phyloP scores from a whole-genome alignment of 2,888 invertebrate species.

The Dermolepida albohirtum region DNA sequence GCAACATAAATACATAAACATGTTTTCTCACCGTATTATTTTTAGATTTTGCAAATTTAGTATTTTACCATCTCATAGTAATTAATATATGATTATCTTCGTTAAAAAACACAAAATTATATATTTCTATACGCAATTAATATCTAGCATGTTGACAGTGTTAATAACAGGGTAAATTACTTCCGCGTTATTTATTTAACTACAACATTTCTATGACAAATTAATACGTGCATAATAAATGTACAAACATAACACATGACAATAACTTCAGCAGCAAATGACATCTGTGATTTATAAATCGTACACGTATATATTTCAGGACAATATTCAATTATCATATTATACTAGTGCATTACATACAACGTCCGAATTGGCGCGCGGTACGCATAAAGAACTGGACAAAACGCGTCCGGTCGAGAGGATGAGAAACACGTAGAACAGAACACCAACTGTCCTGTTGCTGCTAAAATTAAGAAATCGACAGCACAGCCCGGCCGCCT shows the following conservation, averaged over 20 bases:
- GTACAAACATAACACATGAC: neutral
- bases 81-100: no score
- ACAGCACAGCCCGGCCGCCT: no score
- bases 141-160: no score
- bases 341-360: slow-evolving; percentile 31
- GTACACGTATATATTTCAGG: slow-evolving; percentile 13
- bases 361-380: slow-evolving; percentile 8
- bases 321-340: slow-evolving; percentile 38
- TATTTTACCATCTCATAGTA: no score
- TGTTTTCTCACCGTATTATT: no score
- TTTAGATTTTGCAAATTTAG: no score
- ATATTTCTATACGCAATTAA: no score
- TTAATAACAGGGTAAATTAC: slow-evolving; percentile 18
- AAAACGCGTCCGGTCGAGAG: slow-evolving; percentile 2
- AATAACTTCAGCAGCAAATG: slow-evolving; percentile 2
- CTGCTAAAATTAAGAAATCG: no score
- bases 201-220: slow-evolving; percentile 28
- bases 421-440: slow-evolving; percentile 19
- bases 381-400: slow-evolving; percentile 18
- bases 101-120: no score
- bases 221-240: slow-evolving; percentile 30
- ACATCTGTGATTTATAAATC: slow-evolving; percentile 38
- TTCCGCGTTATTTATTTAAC: slow-evolving; percentile 34
- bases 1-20: no score
- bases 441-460: no score